Base-by-base conservation (phyloP, 2,797 vertebrate species). In the Diceros bicornis region DNA sequence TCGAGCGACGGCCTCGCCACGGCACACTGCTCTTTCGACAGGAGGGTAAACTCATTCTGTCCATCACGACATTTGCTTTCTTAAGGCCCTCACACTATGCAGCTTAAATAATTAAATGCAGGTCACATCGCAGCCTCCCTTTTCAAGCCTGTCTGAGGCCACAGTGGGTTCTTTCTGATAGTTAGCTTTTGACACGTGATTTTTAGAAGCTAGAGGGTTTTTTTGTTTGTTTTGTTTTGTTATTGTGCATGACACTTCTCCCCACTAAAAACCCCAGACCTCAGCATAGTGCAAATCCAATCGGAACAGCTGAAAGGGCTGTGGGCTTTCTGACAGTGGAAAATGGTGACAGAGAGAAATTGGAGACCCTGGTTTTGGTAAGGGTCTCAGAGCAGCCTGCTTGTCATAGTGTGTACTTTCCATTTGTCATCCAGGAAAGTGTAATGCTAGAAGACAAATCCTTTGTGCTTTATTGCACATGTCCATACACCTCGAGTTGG, bases 361-460 rank as follows among this genome's bases (percentile, higher is more conserved):
- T 5, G 94, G 88, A 98, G 66, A 10, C 83, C 78, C 91, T 92
- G 79, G 81, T 96, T 97, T 96, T 83, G 57, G 95, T 59, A 96
- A 94, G 71, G 69, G 97, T 96, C 89, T 98, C n/a, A 11, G 92
- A 94, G 72, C 91, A 97, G 95, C 92, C 71, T 95, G 85, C 85
- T 97, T 99, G 99, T 99, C 98, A 98, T 68, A 97, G 97, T 99
- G 97, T 94, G 97, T 98, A 98, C 97, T 98, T 98, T 98, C 99
- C 98, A 98, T 99, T 99, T 99, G 98, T 99, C 98, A 99, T 98
- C 98, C 96, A 98, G 98, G 97, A 71, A 98, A 97, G 79, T 94
- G 95, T 97, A 97, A 98, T 83, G 44, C 77, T 96, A 95, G 96
- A 66, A 97, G 96, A 95, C 41, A 94, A 97, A 97, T 94, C 85